Conservation (phyloP, 2,113 vertebrate genomes). For the Hemichromis elongatus region DNA sequence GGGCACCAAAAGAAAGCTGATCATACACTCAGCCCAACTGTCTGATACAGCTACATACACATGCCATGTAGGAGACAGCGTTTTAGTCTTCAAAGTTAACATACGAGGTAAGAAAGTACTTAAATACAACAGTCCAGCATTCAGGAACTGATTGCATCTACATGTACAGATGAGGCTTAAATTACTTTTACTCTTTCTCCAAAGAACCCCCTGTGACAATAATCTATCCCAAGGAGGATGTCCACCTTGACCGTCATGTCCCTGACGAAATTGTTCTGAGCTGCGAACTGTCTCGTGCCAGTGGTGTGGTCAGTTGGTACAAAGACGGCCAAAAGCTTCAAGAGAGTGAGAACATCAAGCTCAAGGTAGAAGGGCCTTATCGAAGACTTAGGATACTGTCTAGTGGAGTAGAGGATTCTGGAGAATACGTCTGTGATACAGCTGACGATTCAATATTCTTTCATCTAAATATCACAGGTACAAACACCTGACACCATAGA, state of each 20-base stretch:
- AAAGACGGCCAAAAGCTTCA: constrained; percentile 86
- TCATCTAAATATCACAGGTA: constrained; percentile 86
- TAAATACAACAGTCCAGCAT: neutral
- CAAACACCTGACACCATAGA: neutral
- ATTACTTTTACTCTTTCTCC: neutral
- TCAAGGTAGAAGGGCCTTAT: constrained; percentile 78
- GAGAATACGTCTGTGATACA: constrained; percentile 88
- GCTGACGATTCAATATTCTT: constrained; percentile 87
- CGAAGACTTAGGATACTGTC: constrained; percentile 78
- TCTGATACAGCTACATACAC: constrained; percentile 73
- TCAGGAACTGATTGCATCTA: neutral
- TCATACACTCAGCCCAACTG: constrained; percentile 54
- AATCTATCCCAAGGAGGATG: constrained; percentile 79
- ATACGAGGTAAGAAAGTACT: constrained; percentile 68
- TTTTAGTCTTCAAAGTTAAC: constrained; percentile 74
- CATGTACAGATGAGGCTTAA: neutral
- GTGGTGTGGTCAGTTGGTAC: constrained; percentile 79
- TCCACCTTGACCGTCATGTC: constrained; percentile 74
- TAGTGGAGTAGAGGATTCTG: constrained; percentile 73
- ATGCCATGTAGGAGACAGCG: constrained; percentile 71
- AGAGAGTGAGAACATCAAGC: constrained; percentile 69
- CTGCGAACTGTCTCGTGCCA: constrained; percentile 82
- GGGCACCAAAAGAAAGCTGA: constrained; percentile 49
- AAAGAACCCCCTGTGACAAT: constrained; percentile 85
- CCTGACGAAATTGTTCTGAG: constrained; percentile 83